Conservation (phyloP, 2,888 invertebrate genomes). For the Entomobrya proxima region DNA sequence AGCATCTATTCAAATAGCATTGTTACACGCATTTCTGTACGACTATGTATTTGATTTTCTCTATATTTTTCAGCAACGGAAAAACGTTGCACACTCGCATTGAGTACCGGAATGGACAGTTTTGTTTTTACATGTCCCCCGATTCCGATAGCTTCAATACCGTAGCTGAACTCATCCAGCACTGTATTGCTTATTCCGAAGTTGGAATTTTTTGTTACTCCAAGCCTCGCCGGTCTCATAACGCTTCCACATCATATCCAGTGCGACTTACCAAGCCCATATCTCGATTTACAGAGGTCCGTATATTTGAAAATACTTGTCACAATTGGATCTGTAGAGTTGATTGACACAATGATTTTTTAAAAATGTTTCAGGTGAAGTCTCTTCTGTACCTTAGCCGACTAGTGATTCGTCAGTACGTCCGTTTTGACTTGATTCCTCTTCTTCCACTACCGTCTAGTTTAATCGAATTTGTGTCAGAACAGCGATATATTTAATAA, state of each 20-base stretch:
- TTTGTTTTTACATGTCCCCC: constrained; percentile 79
- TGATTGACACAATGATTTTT: not conserved
- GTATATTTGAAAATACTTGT: not conserved
- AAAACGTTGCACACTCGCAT: constrained; percentile 86
- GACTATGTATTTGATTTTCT: too few relatives aligned
- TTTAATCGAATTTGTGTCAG: constrained; percentile 81
- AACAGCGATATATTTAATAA: constrained; percentile 74
- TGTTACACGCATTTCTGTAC: too few relatives aligned
- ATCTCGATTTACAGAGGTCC: constrained; percentile 84
- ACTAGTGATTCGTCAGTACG: constrained; percentile 84
- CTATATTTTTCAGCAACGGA: constrained; percentile 79
- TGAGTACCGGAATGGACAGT: constrained; percentile 84
- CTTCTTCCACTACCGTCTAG: constrained; percentile 83
- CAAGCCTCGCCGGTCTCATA: constrained; percentile 82
- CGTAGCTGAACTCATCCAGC: constrained; percentile 85
- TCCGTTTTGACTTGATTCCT: constrained; percentile 83
- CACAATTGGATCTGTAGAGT: not conserved
- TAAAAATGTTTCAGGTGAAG: constrained; percentile 79
- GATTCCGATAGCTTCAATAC: constrained; percentile 80
- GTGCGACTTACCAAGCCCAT: constrained; percentile 86
- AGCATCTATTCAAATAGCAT: not conserved
- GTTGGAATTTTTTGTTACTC: constrained; percentile 86
- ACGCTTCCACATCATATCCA: constrained; percentile 82
- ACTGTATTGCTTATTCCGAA: constrained; percentile 85
- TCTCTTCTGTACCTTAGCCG: constrained; percentile 86